Percentiles rank a stretch among this genome's conserved stretches.
Evolutionary conservation across 2,797 vertebrate genomes (phyloP).

Genomic region (Rousettus madagascariensis): DNA sequence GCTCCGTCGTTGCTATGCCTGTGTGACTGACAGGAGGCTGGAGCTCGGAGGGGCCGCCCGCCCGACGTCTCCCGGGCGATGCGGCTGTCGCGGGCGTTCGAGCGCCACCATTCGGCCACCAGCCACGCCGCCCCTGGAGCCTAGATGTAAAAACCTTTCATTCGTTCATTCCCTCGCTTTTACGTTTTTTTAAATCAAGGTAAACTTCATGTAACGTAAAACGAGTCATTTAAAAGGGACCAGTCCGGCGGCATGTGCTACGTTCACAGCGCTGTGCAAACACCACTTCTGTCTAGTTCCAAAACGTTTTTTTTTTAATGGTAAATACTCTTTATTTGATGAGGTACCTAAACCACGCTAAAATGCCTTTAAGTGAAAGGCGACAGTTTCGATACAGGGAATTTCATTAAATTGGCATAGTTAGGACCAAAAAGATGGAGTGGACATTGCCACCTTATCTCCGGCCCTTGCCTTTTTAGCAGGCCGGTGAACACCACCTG

Average conservation of each 20-base stretch:
- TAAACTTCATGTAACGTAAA: background rate
- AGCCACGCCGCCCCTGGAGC: background rate
- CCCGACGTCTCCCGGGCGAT: rapidly evolving
- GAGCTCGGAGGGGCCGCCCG: background rate
- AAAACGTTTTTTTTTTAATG: background rate
- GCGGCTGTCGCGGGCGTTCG: background rate
- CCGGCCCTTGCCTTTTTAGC: too few species aligned
- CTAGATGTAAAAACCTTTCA: background rate
- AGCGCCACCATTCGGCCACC: background rate
- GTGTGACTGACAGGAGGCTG: background rate
- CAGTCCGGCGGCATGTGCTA: background rate
- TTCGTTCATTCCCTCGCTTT: background rate
- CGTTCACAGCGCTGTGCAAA: rapidly evolving
- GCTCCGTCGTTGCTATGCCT: too few species aligned
- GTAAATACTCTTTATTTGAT: too few species aligned
- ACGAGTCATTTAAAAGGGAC: background rate
- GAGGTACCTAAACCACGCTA: too few species aligned
- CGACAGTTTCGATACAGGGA: too few species aligned
- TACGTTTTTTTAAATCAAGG: background rate
- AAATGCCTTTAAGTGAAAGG: too few species aligned
- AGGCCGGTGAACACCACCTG: too few species aligned
- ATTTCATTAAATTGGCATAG: too few species aligned
- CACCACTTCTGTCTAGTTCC: background rate
- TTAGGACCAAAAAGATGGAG: too few species aligned
- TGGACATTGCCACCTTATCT: too few species aligned